Percentiles rank a stretch among this genome's conserved stretches.
Conservation (phyloP, 2,113 vertebrate genomes). For the Coturnix japonica region DNA sequence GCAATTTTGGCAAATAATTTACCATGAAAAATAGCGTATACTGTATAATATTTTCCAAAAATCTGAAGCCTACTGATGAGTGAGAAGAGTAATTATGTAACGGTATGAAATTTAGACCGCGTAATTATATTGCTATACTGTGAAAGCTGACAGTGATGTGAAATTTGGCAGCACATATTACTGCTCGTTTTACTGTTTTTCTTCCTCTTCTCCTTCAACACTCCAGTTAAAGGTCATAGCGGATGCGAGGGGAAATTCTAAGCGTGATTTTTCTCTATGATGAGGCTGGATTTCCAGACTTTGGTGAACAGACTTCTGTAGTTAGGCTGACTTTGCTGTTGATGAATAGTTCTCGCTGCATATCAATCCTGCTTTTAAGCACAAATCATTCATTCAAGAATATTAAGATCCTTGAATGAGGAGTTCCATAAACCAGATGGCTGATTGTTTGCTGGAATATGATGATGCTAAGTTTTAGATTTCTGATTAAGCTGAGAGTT, state of each 20-base stretch:
- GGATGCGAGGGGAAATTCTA: not conserved
- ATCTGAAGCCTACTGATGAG: not conserved
- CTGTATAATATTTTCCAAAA: slow-evolving; percentile 54
- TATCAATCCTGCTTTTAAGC: slow-evolving; percentile 13
- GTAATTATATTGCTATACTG: slow-evolving; percentile 12
- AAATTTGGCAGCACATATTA: slow-evolving; percentile 35
- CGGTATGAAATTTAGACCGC: slow-evolving; percentile 13
- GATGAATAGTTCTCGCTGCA: slow-evolving; percentile 1
- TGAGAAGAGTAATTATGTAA: slow-evolving; percentile 42
- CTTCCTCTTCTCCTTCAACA: not conserved
- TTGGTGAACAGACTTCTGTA: not conserved
- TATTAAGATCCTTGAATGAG: not conserved
- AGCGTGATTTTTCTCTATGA: not conserved
- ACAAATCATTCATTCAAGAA: slow-evolving; percentile 3
- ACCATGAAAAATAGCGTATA: slow-evolving; percentile 43
- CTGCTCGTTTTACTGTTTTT: slow-evolving; percentile 13
- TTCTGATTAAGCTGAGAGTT: slow-evolving; percentile 37
- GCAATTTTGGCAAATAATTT: slow-evolving; percentile 57
- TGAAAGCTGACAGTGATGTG: slow-evolving; percentile 25
- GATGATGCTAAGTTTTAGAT: slow-evolving; percentile 33
- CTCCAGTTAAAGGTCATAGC: not conserved
- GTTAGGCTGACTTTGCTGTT: not conserved
- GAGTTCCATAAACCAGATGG: slow-evolving; percentile 33
- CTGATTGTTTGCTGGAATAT: slow-evolving; percentile 50
- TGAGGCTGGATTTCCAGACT: not conserved